Conservation (phyloP, 2,113 vertebrate genomes). For the Tamias sibiricus region DNA sequence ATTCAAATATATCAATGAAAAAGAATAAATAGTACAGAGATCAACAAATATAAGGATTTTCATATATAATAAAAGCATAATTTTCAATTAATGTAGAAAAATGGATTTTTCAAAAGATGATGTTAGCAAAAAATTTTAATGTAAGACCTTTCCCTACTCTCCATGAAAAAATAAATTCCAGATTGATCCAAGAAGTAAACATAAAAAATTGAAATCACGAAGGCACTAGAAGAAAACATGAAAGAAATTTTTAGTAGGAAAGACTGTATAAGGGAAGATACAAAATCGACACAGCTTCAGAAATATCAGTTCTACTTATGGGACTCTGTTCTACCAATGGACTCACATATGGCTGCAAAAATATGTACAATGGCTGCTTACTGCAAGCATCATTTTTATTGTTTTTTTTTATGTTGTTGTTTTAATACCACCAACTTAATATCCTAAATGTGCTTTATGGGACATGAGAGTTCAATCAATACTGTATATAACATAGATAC, state of each 20-base stretch:
- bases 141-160: neutral
- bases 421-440: neutral
- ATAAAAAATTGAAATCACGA: neutral
- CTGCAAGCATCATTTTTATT: neutral
- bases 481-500: neutral
- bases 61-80: neutral
- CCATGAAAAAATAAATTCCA: neutral
- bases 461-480: neutral
- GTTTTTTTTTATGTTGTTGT: neutral
- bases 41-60: neutral
- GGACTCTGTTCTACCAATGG: neutral
- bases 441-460: neutral
- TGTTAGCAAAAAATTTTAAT: neutral
- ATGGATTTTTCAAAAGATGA: neutral
- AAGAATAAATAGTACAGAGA: neutral
- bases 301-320: neutral
- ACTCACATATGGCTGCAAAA: neutral
- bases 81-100: neutral
- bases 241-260: neutral
- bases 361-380: neutral
- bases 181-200: neutral
- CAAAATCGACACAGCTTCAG: neutral
- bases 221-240: neutral
- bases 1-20: neutral
- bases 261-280: neutral